Evolutionary conservation across 1,140 invertebrate genomes (phyloP), one percentile per base, ranked within the genome.

Genomic region (Mercenaria mercenaria): DNA sequence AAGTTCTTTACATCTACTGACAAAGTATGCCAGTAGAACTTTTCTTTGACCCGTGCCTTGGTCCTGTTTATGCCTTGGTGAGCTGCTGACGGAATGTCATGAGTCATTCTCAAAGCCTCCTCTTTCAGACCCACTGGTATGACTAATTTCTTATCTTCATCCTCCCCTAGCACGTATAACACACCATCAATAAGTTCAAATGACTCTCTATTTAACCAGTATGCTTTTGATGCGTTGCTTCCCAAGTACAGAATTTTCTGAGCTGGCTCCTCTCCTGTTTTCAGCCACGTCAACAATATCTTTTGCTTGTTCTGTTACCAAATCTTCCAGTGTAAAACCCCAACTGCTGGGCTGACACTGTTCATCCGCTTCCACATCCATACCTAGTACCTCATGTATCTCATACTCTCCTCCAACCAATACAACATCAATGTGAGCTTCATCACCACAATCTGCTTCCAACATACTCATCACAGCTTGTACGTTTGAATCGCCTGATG

Each of bases 51-150:
- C 29, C 37, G 34, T 23, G n/a, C 20, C 43, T 69, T 88, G 4
- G 85, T 88, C 39, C 76, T 26, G 29, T 29, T n/a, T 11, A 83
- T 29, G 34, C 81, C 52, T 39, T 74, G 80, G 13, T 88, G 86
- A 69, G 34, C 74, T 15, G 74, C 34, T 10, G 20, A 43, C 11
- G 41, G 74, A 6, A 37, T 74, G 34, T 74, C 69, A 37, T 74
- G 69, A 37, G 11, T 26, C 10, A 34, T 10, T 10, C n/a, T 39
- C 11, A 77, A 23, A 13, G 39, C 74, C 26, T 77, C 1, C 13
- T 47, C n/a, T 11, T 26, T 37, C 11, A 77, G 26, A 47, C n/a
- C 23, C 10, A 77, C 26, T 11, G 41, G 74, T 26, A 77, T 20
- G 18, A 43, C 41, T 23, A 77, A 47, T 47, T 77, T 41, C 18